Base-by-base conservation (phyloP, 2,888 invertebrate genomes). In the Creontiades dilutus region DNA sequence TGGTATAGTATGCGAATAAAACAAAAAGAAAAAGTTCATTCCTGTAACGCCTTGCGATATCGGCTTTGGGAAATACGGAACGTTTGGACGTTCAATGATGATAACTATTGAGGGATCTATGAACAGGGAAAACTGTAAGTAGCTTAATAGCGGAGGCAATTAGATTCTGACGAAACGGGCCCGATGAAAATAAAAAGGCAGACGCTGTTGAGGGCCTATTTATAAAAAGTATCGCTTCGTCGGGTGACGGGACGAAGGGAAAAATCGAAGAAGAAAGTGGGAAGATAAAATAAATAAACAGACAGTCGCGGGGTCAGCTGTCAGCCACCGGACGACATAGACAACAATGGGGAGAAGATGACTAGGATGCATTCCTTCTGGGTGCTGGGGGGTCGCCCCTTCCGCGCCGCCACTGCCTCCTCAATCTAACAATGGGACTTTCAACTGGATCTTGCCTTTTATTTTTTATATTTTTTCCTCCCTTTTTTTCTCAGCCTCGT, bases 321-420 rank as follows among this genome's bases (percentile, higher is more conserved):
- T 68, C 68, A 68, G 68, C 68, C 68, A 23, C 68, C 23, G 19
- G 23, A 68, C 52, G 68, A 23, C 68, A 68, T 7, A 68, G 11
- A 68, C 68, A 61, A 61, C 61, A 68, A 68, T 68, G 68, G 68
- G 68, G 68, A 68, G 68, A 68, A 23, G 68, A 68, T 68, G 68
- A 68, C 68, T 68, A 68, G 68, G 23, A 19, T 68, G 68, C 68
- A 68, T 68, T 68, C 68, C 52, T 68, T 68, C 68, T 68, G 23
- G 68, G 68, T 68, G 23, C 68, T 68, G 11, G 68, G 61, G 68
- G 19, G 68, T 52, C 52, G 11, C 19, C 27, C 68, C 68, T 68
- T 68, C 13, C 68, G 68, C 23, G 68, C 68, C 68, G 23, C 23
- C 68, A 23, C 23, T 23, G 19, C 68, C 68, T 23, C 19, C 27